A percentile compares a stretch with the other conserved stretches of the same genome.
Conservation (phyloP, 2,888 invertebrate genomes). For the Hofmannophila pseudospretella region DNA sequence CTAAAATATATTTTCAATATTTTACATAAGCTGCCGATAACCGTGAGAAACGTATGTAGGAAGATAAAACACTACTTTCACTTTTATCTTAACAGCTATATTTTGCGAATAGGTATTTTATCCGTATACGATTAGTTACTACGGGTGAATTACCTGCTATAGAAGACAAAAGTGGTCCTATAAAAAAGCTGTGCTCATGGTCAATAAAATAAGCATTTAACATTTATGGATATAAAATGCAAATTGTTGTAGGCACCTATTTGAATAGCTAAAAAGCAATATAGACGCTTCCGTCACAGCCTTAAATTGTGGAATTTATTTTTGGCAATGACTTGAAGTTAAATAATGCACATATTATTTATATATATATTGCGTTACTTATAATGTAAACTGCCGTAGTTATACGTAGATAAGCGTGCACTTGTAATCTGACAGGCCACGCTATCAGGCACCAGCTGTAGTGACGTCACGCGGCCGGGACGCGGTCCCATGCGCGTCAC, state of each 20-base stretch:
- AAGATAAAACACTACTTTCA: conserved; percentile 32
- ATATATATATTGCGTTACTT: not conserved
- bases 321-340: conserved; percentile 3
- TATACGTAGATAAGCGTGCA: conserved; percentile 2
- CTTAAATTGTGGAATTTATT: conserved; percentile 7
- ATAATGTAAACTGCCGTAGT: conserved; percentile 2
- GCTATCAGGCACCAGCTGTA: conserved; percentile 48
- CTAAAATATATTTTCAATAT: not conserved
- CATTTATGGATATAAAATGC: conserved; percentile 22
- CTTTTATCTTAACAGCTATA: conserved; percentile 25
- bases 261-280: conserved; percentile 15
- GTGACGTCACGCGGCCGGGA: conserved; percentile 52
- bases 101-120: not conserved
- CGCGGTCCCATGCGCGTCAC: conserved; percentile 50
- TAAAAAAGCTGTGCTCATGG: conserved; percentile 16
- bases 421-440: conserved; percentile 30
- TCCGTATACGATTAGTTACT: not conserved
- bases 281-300: conserved; percentile 13
- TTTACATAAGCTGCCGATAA: not conserved
- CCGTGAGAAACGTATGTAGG: conserved; percentile 2
- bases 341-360: not conserved
- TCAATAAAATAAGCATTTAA: conserved; percentile 17
- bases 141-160: no score
- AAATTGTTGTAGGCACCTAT: conserved; percentile 18
- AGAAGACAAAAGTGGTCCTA: conserved; percentile 42